A percentile compares a stretch with the other conserved stretches of the same genome.
phyloP scores from a whole-genome alignment of 2,113 vertebrate genomes.

The Sylvia atricapilla region DNA sequence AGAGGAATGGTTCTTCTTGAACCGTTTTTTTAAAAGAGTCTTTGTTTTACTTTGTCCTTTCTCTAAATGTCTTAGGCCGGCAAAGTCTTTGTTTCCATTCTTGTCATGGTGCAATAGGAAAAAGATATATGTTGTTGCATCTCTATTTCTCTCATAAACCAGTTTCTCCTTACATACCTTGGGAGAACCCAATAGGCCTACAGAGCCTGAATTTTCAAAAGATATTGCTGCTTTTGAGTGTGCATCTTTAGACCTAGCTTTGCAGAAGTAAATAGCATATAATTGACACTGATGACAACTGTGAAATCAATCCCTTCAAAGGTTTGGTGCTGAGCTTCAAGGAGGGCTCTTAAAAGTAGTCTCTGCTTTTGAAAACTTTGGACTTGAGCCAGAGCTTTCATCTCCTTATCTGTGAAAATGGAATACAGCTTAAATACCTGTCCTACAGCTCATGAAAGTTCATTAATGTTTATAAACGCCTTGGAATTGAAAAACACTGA shows the following conservation, averaged over 20 bases:
- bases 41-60: background rate
- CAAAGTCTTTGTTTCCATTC: background rate
- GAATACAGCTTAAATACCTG: background rate
- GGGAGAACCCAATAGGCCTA: background rate
- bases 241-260: background rate
- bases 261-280: background rate
- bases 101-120: background rate
- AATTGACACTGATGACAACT: background rate
- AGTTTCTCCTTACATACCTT: background rate
- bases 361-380: conserved; percentile 39
- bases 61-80: background rate
- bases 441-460: background rate
- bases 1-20: background rate
- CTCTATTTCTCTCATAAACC: background rate
- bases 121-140: background rate
- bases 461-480: background rate
- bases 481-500: background rate
- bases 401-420: conserved; percentile 40
- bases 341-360: conserved; percentile 7
- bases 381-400: conserved; percentile 47
- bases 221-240: background rate
- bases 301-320: background rate
- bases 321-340: background rate
- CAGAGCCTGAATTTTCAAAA: background rate
- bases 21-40: background rate